Conservation (phyloP, 2,888 invertebrate genomes). For the Drosophila conformis region DNA sequence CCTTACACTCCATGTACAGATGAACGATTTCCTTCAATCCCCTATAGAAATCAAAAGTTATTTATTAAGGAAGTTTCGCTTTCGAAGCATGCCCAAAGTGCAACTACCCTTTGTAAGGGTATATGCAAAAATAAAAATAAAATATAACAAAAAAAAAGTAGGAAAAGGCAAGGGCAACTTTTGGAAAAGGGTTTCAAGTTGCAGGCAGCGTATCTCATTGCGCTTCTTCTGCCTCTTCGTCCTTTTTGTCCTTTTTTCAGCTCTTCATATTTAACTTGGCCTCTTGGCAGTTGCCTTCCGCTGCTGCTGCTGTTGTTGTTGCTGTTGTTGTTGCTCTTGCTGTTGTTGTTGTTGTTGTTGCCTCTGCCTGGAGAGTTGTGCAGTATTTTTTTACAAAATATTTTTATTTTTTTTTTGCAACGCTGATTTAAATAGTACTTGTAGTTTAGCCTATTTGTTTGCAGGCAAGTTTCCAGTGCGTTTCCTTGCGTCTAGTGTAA, state of each 20-base stretch:
- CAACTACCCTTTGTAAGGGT: slow-evolving; percentile 8
- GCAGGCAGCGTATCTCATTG: slow-evolving; percentile 36
- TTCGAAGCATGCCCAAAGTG: neutral
- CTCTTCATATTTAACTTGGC: slow-evolving; percentile 59
- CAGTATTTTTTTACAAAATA: slow-evolving; percentile 27
- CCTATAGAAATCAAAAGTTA: neutral
- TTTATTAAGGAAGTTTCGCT: neutral
- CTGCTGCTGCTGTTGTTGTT: slow-evolving; percentile 4
- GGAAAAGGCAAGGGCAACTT: slow-evolving; percentile 26
- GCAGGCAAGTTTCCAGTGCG: slow-evolving; percentile 48
- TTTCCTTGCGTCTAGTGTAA: slow-evolving; percentile 36
- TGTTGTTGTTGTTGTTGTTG: neutral
- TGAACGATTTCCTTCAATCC: neutral
- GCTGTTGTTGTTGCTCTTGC: neutral
- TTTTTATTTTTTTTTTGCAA: slow-evolving; percentile 17
- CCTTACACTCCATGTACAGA: neutral
- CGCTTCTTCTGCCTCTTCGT: slow-evolving; percentile 17
- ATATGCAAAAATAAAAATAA: neutral
- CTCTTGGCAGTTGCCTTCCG: slow-evolving; percentile 42
- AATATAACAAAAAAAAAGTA: neutral
- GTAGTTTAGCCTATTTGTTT: slow-evolving; percentile 55
- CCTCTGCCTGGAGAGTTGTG: slow-evolving; percentile 29
- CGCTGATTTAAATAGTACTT: slow-evolving; percentile 73
- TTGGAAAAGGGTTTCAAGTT: slow-evolving; percentile 55
- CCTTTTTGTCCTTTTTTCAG: neutral